These are phyloP conservation scores for Drosophila greeni DNA, from an alignment of 2,888 invertebrate genomes.

Conservation along the genomic window DNA sequence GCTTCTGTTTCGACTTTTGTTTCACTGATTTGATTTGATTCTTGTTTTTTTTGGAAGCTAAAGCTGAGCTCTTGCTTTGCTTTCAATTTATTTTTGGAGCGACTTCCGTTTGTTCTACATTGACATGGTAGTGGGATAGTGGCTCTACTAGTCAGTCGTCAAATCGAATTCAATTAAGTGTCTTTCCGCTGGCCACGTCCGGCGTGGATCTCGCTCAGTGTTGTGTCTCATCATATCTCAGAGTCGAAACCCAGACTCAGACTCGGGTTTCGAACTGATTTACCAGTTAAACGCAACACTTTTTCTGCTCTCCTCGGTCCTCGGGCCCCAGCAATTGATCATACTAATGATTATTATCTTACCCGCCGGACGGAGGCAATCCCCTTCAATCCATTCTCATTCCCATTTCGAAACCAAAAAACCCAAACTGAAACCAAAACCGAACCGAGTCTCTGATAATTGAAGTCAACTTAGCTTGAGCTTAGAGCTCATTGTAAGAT, in stretches of 20 bases:
- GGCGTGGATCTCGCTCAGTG: constrained; percentile 16
- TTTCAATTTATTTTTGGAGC: constrained; percentile 67
- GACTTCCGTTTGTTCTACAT: constrained; percentile 72
- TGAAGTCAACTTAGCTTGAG: constrained; percentile 63
- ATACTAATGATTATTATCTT: constrained; percentile 72
- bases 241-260: constrained; percentile 3
- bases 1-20: constrained; percentile 28
- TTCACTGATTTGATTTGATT: constrained; percentile 58
- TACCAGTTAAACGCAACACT: constrained; percentile 72
- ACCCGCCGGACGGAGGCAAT: constrained; percentile 35
- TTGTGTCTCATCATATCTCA: constrained; percentile 3
- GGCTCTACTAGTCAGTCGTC: constrained; percentile 30
- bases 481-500: constrained; percentile 58
- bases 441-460: constrained; percentile 53
- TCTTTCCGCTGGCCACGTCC: constrained; percentile 65
- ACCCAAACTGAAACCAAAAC: constrained; percentile 12
- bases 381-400: constrained; percentile 15
- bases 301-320: constrained; percentile 45
- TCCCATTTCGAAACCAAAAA: not conserved
- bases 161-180: constrained; percentile 74
- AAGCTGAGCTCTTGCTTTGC: constrained; percentile 45
- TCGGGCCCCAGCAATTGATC: constrained; percentile 62
- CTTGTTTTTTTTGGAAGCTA: constrained; percentile 13
- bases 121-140: constrained; percentile 48
- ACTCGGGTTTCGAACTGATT: constrained; percentile 58